Base-by-base conservation (phyloP, 2,888 invertebrate genomes). In the Lysandra bellargus region DNA sequence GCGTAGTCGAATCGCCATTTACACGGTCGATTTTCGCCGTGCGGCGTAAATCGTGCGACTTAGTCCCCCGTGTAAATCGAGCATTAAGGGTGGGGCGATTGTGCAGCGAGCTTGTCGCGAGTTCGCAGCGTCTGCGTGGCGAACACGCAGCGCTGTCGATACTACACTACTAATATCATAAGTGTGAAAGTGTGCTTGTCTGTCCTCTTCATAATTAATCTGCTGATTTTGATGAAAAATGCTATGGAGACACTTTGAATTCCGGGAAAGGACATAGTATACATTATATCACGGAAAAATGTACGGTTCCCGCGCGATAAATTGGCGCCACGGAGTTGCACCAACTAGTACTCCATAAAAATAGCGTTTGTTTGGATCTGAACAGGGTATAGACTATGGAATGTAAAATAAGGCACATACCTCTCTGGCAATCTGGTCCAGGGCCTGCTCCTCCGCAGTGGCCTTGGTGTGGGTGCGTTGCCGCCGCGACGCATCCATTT, bases 351-450 rank as follows among this genome's bases (percentile, higher is more conserved):
- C 49, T 49, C 49, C 49, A 49, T 49, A 49, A 12, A 40, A 44
- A 9, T 9, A 49, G 1, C 49, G 49, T 49, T 49, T 49, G 9
- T 9, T 49, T 12, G 49, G 9, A 49, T 1, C 9, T 49, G 44
- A 44, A 44, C 9, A 44, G 44, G 44, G 9, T 44, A 44, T 9
- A 44, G 5, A 44, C 7, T 53, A 14, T 2, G 14, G 1, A 12
- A 7, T 61, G 4, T 61, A 60, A 14, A 14, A 14, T 30, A 30
- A 30, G 6, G 30, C 9, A 86, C 92, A 84, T 4, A 99, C 99
- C 98, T 99, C 99, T 96, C 98, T 98, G 79, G 99, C 99, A 85
- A 99, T 99, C 94, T 98, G 98, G 95, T 99, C 99, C 80, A 99
- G 96, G 78, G 99, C 99, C 91, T 99, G 98, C 95, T 99, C 99